Evolutionary conservation across 1,140 invertebrate species (phyloP).

Genomic region (Zaprionus camerounensis): DNA sequence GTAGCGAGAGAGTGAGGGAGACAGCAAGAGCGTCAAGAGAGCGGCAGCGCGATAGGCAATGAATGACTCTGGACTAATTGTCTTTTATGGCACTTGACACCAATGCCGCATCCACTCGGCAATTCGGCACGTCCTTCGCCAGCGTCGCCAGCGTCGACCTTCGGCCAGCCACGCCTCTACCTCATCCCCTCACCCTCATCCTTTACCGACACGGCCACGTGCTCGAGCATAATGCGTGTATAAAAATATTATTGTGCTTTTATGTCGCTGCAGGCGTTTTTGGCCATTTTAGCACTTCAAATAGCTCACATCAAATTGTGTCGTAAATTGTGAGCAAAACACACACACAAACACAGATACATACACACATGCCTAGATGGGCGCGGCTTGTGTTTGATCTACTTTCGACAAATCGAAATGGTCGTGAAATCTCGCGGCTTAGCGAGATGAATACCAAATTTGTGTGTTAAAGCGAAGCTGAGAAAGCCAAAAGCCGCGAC

Average conservation of each 20-base stretch:
- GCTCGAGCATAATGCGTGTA: conserved; percentile 38
- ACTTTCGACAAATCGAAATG: conserved; percentile 27
- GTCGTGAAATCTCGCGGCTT: conserved; percentile 8
- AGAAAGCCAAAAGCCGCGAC: not conserved
- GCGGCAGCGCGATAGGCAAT: conserved; percentile 23
- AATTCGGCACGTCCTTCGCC: conserved; percentile 29
- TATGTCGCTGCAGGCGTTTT: conserved; percentile 42
- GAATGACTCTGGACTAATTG: conserved; percentile 47
- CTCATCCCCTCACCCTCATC: too few species aligned
- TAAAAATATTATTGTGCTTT: conserved; percentile 51
- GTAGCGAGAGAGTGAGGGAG: not conserved
- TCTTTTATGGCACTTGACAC: conserved; percentile 47
- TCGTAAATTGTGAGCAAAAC: conserved; percentile 15
- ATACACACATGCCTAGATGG: not conserved
- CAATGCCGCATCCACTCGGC: not conserved
- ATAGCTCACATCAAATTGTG: conserved; percentile 24
- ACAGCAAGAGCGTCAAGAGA: not conserved
- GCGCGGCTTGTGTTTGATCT: conserved; percentile 7
- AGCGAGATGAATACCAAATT: conserved; percentile 40
- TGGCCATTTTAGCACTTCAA: conserved; percentile 45
- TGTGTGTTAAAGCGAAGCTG: conserved; percentile 9
- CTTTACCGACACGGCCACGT: conserved; percentile 15
- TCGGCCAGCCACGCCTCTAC: not conserved
- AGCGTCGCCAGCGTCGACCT: conserved; percentile 7
- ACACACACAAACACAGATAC: not conserved